phyloP scores from a whole-genome alignment of 2,797 vertebrate species.

The Takifugu ocellatus region DNA sequence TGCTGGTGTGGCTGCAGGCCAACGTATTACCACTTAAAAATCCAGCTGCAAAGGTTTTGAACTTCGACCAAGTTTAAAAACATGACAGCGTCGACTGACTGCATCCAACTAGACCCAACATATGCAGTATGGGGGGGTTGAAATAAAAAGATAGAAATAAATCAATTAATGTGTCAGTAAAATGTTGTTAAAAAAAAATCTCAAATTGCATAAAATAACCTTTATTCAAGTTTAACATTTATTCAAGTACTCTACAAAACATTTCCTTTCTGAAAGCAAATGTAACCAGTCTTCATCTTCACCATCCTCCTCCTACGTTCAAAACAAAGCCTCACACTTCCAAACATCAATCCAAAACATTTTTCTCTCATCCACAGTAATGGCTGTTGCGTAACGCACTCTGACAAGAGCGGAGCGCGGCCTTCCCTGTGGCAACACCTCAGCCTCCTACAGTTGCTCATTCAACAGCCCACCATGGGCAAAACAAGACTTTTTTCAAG shows the following conservation, averaged over 20 bases:
- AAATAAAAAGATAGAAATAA: neutral
- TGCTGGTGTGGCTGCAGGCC: neutral
- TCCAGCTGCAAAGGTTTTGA: neutral
- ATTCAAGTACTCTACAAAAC: slow-evolving; percentile 28
- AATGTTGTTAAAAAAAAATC: too few relatives aligned
- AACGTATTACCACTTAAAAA: neutral
- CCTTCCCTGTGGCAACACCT: slow-evolving; percentile 62
- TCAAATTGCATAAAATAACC: slow-evolving; percentile 14
- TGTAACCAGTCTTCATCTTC: slow-evolving; percentile 41
- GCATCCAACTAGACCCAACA: neutral
- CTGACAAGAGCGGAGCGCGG: slow-evolving; percentile 52
- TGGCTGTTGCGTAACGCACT: slow-evolving; percentile 74
- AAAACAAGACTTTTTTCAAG: slow-evolving; percentile 41
- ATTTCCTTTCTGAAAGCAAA: slow-evolving; percentile 42
- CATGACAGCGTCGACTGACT: neutral
- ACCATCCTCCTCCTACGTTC: slow-evolving; percentile 48
- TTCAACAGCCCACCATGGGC: slow-evolving; percentile 50
- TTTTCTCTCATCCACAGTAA: slow-evolving; percentile 57
- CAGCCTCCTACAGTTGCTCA: slow-evolving; percentile 67
- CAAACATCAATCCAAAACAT: slow-evolving; percentile 52
- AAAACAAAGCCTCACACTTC: slow-evolving; percentile 48
- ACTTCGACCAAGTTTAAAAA: neutral
- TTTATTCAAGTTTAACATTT: slow-evolving; percentile 38
- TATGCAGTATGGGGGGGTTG: neutral
- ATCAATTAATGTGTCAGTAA: too few relatives aligned